A percentile compares a stretch with the other conserved stretches of the same genome.
phyloP scores from a whole-genome alignment of 1,140 invertebrate species.

The Drosophila serrata region DNA sequence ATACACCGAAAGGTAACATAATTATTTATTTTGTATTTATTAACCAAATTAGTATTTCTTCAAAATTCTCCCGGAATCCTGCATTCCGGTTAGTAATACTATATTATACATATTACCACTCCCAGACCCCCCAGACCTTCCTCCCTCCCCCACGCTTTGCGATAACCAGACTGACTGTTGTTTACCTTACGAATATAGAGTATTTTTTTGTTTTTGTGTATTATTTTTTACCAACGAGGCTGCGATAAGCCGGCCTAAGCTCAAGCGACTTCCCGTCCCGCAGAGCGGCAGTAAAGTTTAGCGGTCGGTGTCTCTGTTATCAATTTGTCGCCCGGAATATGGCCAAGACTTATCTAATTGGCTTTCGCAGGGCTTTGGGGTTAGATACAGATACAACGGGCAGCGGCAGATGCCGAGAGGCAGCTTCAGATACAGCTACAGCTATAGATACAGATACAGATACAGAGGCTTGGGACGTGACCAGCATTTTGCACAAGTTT shows the following conservation, averaged over 20 bases:
- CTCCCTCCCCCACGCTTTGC: neutral
- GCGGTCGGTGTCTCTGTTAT: slow-evolving; percentile 25
- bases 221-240: slow-evolving; percentile 25
- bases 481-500: slow-evolving; percentile 37
- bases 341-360: slow-evolving; percentile 37
- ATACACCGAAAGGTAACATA: neutral
- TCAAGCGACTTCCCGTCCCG: slow-evolving; percentile 43
- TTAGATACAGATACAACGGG: slow-evolving; percentile 18
- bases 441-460: slow-evolving; percentile 21
- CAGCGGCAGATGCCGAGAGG: neutral
- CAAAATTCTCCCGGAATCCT: neutral
- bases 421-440: slow-evolving; percentile 7
- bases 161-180: slow-evolving; percentile 11
- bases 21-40: neutral
- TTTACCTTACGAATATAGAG: slow-evolving; percentile 25
- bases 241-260: slow-evolving; percentile 35
- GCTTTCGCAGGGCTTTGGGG: slow-evolving; percentile 30
- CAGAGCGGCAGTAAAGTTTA: slow-evolving; percentile 32
- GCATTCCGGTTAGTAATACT: neutral
- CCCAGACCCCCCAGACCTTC: neutral
- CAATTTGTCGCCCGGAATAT: slow-evolving; percentile 42
- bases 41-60: neutral
- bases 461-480: slow-evolving; percentile 35
- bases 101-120: neutral
- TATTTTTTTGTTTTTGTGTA: neutral